These are phyloP conservation scores for Rhagoletis zephyria DNA, from an alignment of 1,140 invertebrate genomes.

Conservation along the genomic window DNA sequence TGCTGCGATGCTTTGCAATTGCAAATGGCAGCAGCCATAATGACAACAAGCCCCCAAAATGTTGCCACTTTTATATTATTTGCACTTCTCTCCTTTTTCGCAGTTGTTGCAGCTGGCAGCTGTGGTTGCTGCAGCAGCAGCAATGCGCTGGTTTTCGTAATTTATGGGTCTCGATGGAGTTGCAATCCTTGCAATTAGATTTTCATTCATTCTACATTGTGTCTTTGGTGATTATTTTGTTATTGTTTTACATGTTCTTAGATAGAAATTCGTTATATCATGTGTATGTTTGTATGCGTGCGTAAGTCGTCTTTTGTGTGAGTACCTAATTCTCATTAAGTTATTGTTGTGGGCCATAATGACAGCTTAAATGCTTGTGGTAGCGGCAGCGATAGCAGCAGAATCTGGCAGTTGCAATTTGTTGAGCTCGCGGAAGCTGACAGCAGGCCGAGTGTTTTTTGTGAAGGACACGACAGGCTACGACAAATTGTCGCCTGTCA, in stretches of 20 bases:
- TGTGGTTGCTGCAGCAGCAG: background rate
- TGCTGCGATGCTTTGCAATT: background rate
- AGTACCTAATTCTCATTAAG: constrained; percentile 18
- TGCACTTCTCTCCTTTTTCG: background rate
- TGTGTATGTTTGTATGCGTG: background rate
- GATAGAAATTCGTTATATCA: background rate
- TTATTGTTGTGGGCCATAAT: constrained; percentile 14
- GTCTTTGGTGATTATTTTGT: constrained; percentile 44
- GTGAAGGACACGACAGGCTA: background rate
- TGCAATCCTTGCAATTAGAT: constrained; percentile 50
- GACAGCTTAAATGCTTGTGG: background rate
- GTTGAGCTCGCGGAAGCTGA: background rate
- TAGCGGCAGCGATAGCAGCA: background rate
- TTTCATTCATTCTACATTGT: constrained; percentile 39
- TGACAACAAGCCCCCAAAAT: constrained; percentile 36
- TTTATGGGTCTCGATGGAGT: constrained; percentile 38
- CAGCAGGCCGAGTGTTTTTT: background rate
- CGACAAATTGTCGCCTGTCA: constrained; percentile 35
- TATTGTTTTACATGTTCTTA: constrained; percentile 36
- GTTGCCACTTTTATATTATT: constrained; percentile 34
- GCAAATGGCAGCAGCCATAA: constrained; percentile 41
- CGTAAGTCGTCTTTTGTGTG: background rate
- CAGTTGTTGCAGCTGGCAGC: constrained; percentile 4
- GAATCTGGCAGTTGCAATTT: constrained; percentile 5
- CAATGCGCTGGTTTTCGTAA: constrained; percentile 15